phyloP scores from a whole-genome alignment of 2,888 invertebrate species.

The Aphidius colemani region DNA sequence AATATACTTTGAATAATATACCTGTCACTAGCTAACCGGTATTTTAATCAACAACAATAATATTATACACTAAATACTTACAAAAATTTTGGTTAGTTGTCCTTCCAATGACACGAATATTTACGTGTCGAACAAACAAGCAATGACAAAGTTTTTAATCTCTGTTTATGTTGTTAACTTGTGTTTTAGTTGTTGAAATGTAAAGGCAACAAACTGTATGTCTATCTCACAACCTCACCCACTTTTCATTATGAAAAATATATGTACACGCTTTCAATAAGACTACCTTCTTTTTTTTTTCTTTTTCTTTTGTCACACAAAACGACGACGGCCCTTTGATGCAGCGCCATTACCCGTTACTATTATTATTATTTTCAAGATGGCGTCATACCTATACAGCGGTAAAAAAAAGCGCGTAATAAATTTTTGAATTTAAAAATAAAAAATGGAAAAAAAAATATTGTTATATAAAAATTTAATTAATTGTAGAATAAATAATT shows the following conservation, averaged over 20 bases:
- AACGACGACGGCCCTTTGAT: conserved; percentile 47
- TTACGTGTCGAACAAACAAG: background rate
- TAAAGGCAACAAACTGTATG: conserved; percentile 6
- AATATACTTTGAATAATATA: too few relatives aligned
- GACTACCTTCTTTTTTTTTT: conserved; percentile 34
- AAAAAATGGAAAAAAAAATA: too few relatives aligned
- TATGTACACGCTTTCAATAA: conserved; percentile 35
- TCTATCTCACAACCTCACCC: conserved; percentile 41
- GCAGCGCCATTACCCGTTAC: conserved; percentile 36
- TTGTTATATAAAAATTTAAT: too few relatives aligned
- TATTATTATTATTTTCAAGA: background rate
- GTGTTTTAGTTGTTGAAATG: background rate
- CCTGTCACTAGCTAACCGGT: too few relatives aligned
- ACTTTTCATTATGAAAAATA: conserved; percentile 41
- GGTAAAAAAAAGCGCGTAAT: too few relatives aligned
- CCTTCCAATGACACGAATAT: background rate
- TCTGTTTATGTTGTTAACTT: background rate
- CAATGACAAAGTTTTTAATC: background rate
- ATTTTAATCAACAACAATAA: too few relatives aligned
- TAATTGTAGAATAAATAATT: too few relatives aligned
- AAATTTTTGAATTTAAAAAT: too few relatives aligned
- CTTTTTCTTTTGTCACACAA: conserved; percentile 23
- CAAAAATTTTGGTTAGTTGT: background rate
- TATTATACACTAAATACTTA: too few relatives aligned
- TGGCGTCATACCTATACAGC: too few relatives aligned